phyloP scores from a whole-genome alignment of 2,113 vertebrate species.

The Cyanocitta stelleri region DNA sequence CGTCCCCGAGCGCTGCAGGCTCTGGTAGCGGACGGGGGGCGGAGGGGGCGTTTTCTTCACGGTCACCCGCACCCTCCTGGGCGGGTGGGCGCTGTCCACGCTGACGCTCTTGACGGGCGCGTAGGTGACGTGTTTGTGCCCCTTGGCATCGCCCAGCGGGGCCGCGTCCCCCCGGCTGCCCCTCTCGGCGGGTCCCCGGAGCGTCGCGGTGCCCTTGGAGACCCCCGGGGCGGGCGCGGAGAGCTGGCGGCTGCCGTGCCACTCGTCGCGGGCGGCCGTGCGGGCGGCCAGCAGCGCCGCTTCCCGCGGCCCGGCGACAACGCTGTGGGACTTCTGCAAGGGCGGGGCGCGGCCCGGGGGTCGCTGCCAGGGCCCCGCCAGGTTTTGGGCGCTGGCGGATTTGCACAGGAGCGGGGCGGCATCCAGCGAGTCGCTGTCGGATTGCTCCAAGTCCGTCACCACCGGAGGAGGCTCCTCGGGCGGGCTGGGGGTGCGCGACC shows the following conservation, averaged over 20 bases:
- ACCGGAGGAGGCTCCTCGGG: constrained; percentile 32
- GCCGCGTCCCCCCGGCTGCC: constrained; percentile 38
- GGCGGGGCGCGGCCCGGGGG: constrained; percentile 65
- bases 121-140: constrained; percentile 77
- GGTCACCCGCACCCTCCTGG: not conserved
- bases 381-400: constrained; percentile 89
- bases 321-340: constrained; percentile 82
- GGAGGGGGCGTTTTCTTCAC: not conserved
- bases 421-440: constrained; percentile 74
- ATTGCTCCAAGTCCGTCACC: constrained; percentile 47
- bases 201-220: not conserved
- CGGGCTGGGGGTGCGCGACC: not conserved
- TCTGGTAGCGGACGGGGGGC: constrained; percentile 54
- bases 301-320: constrained; percentile 41
- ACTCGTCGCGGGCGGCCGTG: not conserved
- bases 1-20: not conserved
- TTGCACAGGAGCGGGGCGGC: constrained; percentile 78
- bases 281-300: constrained; percentile 65
- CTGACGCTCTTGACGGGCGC: constrained; percentile 69
- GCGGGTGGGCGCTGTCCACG: not conserved
- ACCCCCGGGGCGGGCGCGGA: not conserved
- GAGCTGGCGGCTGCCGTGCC: rapidly evolving
- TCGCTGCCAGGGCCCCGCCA: constrained; percentile 72
- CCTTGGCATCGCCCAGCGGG: constrained; percentile 19
- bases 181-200: constrained; percentile 20